Evolutionary conservation across 2,797 vertebrate genomes (phyloP).

Genomic region (Siniperca scherzeri): DNA sequence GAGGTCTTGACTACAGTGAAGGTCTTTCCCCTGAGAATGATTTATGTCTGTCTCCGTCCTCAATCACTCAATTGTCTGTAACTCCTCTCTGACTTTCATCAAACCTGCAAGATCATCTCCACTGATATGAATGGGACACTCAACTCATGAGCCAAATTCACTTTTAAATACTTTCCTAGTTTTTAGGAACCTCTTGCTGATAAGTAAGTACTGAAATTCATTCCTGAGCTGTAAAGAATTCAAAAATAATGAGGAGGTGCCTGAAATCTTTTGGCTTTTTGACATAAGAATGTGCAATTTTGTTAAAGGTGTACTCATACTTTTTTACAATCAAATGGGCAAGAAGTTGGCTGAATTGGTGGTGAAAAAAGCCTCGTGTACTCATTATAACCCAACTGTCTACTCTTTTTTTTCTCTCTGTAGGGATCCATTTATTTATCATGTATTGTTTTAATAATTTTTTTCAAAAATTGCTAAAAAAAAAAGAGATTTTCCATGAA

Average conservation of each 20-base stretch:
- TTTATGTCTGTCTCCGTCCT: conserved; percentile 12
- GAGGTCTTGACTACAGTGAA: conserved; percentile 33
- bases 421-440: background rate
- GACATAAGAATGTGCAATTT: background rate
- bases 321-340: background rate
- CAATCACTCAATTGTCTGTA: conserved; percentile 4
- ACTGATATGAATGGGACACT: background rate
- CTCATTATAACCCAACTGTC: background rate
- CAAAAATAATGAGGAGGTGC: background rate
- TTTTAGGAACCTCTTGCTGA: background rate
- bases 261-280: conserved; percentile 5
- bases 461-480: too few species aligned
- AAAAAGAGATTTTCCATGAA: too few species aligned
- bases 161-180: background rate
- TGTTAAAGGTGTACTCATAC: background rate
- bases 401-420: background rate
- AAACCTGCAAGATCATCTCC: background rate
- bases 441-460: background rate
- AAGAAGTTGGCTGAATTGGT: background rate
- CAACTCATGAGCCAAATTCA: background rate
- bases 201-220: background rate
- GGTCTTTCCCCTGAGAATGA: conserved; percentile 17
- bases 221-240: background rate
- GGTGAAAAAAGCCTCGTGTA: background rate
- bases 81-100: conserved; percentile 8